Evolutionary conservation across 1,140 invertebrate genomes (phyloP), one percentile per base, ranked within the genome.

Genomic region (Danaus melanippus): DNA sequence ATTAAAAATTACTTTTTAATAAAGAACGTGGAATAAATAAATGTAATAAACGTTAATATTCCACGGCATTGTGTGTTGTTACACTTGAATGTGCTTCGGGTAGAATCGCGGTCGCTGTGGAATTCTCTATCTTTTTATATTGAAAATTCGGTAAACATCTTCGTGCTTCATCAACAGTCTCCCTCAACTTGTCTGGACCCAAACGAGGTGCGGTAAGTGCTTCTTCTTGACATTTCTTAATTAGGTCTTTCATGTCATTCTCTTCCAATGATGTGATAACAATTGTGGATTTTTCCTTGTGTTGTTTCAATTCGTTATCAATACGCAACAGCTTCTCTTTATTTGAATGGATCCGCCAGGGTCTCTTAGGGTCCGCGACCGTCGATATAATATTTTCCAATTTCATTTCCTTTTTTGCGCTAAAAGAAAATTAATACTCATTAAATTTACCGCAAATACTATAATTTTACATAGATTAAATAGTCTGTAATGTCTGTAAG

Each of bases 61-160:
- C 15, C 15, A 15, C 15, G 15, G 15, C 15, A 15, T 15, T 15
- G 15, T 1, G 15, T 15, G 15, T 15, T 15, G 15, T 15, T 15
- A 15, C 15, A 15, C 15, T 15, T 32, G n/a, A 10, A n/a, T 80
- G 71, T 9, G 74, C 72, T 45, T 63, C 54, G 1, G 69, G 57
- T 41, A 69, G 58, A 48, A 76, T 72, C 3, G 60, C 53, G 40
- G 71, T 80, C 3, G 77, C 74, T 1, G 77, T 78, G 2, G 67
- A 62, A 49, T 78, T 80, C 10, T 66, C 63, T 47, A 74, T 61
- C 12, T 57, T 69, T 46, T 59, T 64, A 44, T 75, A 78, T 45
- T 70, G 76, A 54, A 85, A 83, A 50, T 85, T 79, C 7, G 79
- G 77, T 39, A 85, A 60, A 57, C 71, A 69, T 46, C 67, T 74